A percentile compares a stretch with the other conserved stretches of the same genome.
Evolutionary conservation across 2,113 vertebrate genomes (phyloP).

Genomic region (Nematolebias whitei): DNA sequence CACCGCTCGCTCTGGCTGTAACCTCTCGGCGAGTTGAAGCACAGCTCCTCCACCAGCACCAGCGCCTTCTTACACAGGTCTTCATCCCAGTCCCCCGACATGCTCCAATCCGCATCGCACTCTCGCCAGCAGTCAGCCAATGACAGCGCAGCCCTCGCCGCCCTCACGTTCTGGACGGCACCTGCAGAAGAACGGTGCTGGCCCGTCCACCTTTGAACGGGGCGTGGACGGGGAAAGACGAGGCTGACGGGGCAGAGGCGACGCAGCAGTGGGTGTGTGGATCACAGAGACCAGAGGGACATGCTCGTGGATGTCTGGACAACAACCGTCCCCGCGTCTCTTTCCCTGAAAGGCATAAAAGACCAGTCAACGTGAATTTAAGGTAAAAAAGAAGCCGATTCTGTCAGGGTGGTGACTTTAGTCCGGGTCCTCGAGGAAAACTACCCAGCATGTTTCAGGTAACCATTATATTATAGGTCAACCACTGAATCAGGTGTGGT

Average conservation of each 20-base stretch:
- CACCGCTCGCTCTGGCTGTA: constrained; percentile 86
- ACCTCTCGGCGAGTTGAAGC: constrained; percentile 79
- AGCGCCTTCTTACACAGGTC: constrained; percentile 89
- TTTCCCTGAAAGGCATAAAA: constrained; percentile 43
- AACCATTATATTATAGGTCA: too few species aligned
- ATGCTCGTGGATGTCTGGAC: constrained; percentile 48
- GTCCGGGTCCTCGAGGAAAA: too few species aligned
- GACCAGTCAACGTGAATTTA: constrained; percentile 11
- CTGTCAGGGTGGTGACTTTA: constrained; percentile 45
- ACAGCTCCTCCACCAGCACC: constrained; percentile 88
- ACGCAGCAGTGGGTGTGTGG: constrained; percentile 42
- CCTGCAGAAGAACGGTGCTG: constrained; percentile 34
- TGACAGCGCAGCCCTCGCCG: constrained; percentile 70
- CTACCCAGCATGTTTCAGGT: too few species aligned
- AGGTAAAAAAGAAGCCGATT: constrained; percentile 27
- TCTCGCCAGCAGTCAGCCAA: constrained; percentile 75
- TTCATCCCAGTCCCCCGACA: constrained; percentile 94
- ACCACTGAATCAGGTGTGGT: too few species aligned
- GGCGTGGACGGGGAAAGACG: constrained; percentile 16
- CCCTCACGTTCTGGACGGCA: constrained; percentile 67
- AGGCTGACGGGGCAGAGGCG: background rate
- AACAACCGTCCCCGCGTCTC: constrained; percentile 41
- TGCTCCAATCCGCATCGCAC: constrained; percentile 87
- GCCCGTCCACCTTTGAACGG: constrained; percentile 64
- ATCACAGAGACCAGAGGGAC: constrained; percentile 55